phyloP scores from a whole-genome alignment of 2,888 invertebrate genomes.

The Leptinotarsa rubiginosa region DNA sequence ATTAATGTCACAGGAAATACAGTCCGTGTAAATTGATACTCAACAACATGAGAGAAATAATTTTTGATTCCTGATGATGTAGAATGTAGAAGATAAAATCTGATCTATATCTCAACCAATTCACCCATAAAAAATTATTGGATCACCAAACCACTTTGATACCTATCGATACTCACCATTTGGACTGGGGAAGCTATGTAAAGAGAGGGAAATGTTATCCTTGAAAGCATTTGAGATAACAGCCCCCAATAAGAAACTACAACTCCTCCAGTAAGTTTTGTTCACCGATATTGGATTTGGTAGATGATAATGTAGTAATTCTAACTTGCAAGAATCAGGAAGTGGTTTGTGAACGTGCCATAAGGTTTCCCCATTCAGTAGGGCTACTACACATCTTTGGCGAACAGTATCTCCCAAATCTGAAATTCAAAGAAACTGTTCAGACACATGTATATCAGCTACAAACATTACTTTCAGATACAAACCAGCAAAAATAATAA shows the following conservation, averaged over 20 bases:
- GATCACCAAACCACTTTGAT: too few species aligned
- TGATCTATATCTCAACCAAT: too few species aligned
- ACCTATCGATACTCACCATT: conserved; percentile 72
- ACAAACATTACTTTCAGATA: too few species aligned
- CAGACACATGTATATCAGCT: too few species aligned
- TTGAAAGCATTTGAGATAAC: conserved; percentile 83
- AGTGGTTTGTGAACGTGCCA: conserved; percentile 97
- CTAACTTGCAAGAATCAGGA: conserved; percentile 72
- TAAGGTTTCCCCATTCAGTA: conserved; percentile 79
- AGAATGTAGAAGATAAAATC: too few species aligned
- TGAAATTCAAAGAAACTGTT: conserved; percentile 62
- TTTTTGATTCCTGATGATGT: too few species aligned
- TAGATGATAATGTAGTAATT: conserved; percentile 74
- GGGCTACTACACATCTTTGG: conserved; percentile 81
- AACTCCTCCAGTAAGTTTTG: conserved; percentile 92
- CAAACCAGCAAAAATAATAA: too few species aligned
- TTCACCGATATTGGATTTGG: conserved; percentile 74
- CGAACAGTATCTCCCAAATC: conserved; percentile 81
- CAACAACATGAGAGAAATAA: too few species aligned
- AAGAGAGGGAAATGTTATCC: conserved; percentile 76
- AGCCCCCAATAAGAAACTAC: conserved; percentile 89
- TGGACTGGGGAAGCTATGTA: conserved; percentile 93
- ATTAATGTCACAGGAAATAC: too few species aligned
- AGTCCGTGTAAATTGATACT: too few species aligned
- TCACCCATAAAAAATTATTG: too few species aligned